Base-by-base conservation (phyloP, 2,113 vertebrate genomes). In the Ciconia boyciana region DNA sequence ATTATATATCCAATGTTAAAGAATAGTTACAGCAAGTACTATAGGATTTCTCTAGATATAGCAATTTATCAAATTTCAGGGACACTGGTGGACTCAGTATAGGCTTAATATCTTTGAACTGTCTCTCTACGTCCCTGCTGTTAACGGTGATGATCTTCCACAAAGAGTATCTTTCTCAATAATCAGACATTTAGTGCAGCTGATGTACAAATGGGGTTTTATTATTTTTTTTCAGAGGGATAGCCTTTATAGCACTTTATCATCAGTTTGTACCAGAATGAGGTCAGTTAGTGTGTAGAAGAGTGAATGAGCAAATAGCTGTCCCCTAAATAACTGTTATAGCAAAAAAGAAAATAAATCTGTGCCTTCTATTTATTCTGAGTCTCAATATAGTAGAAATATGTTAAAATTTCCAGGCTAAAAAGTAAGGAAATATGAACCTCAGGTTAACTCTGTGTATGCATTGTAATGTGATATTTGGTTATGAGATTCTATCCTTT, bases 61-160 rank as follows among this genome's bases (percentile, higher is more conserved):
- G 4, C 10, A 60, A 52, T 94, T 83, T 88, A 48, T 86, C 18
- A 77, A 28, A 71, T 91, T 91, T 89, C 65, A 52, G 54, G 31
- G 31, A 65, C 19, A 70, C 11, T 66, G 49, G 46, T 3, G 8
- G 46, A 41, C 62, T 83, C 48, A 76, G 28, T 64, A 41, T 31
- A 62, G 3, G 29, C 44, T 85, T 90, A 94, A n/a, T 88, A 68
- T 29, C 39, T 84, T 61, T 69, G 72, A 83, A 90, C 83, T 89
- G 62, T 74, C 31, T 81, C 52, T 85, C 62, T 58, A 32, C 1
- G 0, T 86, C 58, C 62, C 62, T 93, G 62, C 68, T 88, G 75
- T 85, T 95, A 87, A 72, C 5, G 6, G 11, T 44, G 34, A 69
- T 72, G 57, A 46, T 83, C 24, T 72, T 84, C 39, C 55, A 76